Evolutionary conservation across 2,113 vertebrate species (phyloP).

Genomic region (Oryzias javanicus): DNA sequence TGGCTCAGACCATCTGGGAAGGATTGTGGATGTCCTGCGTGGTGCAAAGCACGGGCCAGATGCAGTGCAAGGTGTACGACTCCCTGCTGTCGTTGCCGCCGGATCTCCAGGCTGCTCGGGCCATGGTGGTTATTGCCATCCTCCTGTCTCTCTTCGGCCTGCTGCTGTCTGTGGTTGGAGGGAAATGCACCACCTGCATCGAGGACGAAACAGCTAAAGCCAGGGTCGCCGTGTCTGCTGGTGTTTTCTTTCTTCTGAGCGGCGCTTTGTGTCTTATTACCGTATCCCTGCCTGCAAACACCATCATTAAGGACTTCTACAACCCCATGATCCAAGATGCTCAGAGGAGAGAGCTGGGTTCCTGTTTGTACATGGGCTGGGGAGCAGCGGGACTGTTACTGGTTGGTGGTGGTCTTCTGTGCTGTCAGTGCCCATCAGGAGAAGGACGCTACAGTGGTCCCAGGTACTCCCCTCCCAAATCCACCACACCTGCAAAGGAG

Average conservation of each 20-base stretch:
- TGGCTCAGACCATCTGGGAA: slow-evolving; percentile 85
- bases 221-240: slow-evolving; percentile 83
- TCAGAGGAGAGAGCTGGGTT: slow-evolving; percentile 86
- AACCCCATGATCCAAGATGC: slow-evolving; percentile 78
- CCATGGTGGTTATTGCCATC: slow-evolving; percentile 84
- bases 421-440: slow-evolving; percentile 82
- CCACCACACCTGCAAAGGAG: slow-evolving; percentile 80
- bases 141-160: slow-evolving; percentile 82
- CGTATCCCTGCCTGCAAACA: slow-evolving; percentile 87
- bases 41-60: slow-evolving; percentile 87
- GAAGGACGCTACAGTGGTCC: slow-evolving; percentile 78
- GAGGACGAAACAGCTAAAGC: slow-evolving; percentile 84
- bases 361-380: slow-evolving; percentile 75
- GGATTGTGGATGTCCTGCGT: slow-evolving; percentile 90
- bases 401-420: slow-evolving; percentile 84
- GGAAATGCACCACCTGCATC: slow-evolving; percentile 89
- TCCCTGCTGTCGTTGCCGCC: slow-evolving; percentile 83
- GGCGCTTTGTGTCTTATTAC: slow-evolving; percentile 85
- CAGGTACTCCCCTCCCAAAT: slow-evolving; percentile 83
- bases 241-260: slow-evolving; percentile 83
- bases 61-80: slow-evolving; percentile 87
- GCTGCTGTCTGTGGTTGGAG: slow-evolving; percentile 86
- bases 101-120: slow-evolving; percentile 87
- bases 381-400: slow-evolving; percentile 82
- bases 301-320: slow-evolving; percentile 89